Conservation (phyloP, 2,797 vertebrate species). For the Thalassophryne amazonica region DNA sequence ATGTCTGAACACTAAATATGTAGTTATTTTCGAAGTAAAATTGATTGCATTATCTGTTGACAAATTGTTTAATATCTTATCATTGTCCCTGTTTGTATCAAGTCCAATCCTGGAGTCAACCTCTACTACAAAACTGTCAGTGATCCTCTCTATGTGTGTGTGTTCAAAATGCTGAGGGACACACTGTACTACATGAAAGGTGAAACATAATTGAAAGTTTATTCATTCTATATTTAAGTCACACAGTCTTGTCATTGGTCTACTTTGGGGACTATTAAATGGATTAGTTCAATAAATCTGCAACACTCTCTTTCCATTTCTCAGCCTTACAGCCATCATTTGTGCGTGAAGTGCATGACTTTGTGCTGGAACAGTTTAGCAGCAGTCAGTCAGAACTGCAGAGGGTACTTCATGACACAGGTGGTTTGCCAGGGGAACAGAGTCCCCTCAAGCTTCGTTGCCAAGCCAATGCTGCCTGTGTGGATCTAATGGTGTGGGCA, state of each 20-base stretch:
- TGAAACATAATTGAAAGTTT: constrained; percentile 44
- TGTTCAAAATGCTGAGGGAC: constrained; percentile 98
- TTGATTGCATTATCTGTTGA: background rate
- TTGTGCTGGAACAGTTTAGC: constrained; percentile 94
- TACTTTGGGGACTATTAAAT: background rate
- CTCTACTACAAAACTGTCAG: constrained; percentile 91
- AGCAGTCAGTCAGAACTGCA: constrained; percentile 92
- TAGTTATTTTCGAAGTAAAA: background rate
- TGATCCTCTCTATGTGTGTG: constrained; percentile 90
- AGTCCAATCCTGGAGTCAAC: constrained; percentile 81
- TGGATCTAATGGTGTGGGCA: constrained; percentile 98
- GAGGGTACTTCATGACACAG: constrained; percentile 88
- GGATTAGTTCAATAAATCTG: background rate
- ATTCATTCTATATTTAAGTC: background rate
- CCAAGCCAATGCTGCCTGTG: constrained; percentile 94
- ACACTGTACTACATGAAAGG: constrained; percentile 94
- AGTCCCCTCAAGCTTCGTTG: constrained; percentile 92
- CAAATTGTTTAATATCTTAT: constrained; percentile 7
- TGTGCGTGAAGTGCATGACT: constrained; percentile 94
- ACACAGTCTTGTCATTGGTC: background rate
- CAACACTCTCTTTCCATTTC: background rate
- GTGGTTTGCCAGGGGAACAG: constrained; percentile 82
- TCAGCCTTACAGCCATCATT: constrained; percentile 85
- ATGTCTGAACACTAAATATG: background rate
- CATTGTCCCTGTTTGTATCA: constrained; percentile 27